Base-by-base conservation (phyloP, 2,113 vertebrate species). In the Elachura formosa region DNA sequence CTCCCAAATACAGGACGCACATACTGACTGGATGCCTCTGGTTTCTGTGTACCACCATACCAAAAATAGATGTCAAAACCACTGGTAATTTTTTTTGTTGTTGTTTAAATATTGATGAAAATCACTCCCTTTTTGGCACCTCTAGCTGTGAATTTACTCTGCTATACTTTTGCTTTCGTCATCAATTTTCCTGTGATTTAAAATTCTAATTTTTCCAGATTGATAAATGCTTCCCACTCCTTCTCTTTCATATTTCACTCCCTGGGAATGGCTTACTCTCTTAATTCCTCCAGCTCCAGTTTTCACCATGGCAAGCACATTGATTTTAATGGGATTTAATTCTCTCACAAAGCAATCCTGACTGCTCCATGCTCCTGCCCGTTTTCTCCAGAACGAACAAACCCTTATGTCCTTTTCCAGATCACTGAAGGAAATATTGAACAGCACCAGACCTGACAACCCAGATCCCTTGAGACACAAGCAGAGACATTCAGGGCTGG, bases 301-400 rank as follows among this genome's bases (percentile, higher is more conserved):
- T 64, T 61, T 28, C 62, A 66, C 45, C 79, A 48, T 1, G 36
- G 58, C 45, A 76, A 86, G 63, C 45, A 80, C 63, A 4, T 36
- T 24, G 80, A 43, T 56, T 88, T 93, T 83, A 80, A 90, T 41
- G 63, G 86, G 22, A 5, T 88, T 90, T 89, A 92, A 69, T 52
- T 76, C 59, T 93, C 77, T 84, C 72, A 66, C 76, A 83, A 82
- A 96, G 76, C 63, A 34, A 63, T 69, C 41, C 82, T 43, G 71
- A n/a, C 56, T 43, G 26, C 58, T 81, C 55, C 38, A 22, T 2
- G 0, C 26, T 81, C 55, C 69, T 83, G 41, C 33, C 58, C 58
- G 9, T 25, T 73, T 72, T 58, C 64, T 86, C 67, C n/a, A 88
- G 89, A 36, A 12, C 33, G 68, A 61, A 36, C 17, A 24, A 64